These are phyloP conservation scores for Pseudolycoriella hygida DNA, from an alignment of 2,888 invertebrate species.

Conservation along the genomic window DNA sequence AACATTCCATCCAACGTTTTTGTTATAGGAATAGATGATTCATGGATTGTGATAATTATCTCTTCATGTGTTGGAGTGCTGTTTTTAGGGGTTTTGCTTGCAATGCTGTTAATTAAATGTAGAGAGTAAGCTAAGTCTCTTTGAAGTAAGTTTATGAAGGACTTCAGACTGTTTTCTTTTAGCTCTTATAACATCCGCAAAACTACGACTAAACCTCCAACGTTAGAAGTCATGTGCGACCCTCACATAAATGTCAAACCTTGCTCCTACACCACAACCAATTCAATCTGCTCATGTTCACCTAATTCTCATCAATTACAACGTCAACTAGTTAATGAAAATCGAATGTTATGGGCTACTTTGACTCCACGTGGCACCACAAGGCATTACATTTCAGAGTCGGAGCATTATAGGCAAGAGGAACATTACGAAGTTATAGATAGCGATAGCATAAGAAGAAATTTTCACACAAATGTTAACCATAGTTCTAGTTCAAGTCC, in stretches of 20 bases:
- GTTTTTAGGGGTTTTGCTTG: constrained; percentile 58
- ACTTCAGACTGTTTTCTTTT: neutral
- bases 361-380: constrained; percentile 65
- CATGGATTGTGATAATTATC: constrained; percentile 65
- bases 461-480: neutral
- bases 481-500: constrained; percentile 10
- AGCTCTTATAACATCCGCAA: neutral
- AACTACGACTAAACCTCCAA: constrained; percentile 30
- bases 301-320: constrained; percentile 29
- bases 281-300: constrained; percentile 35
- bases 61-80: constrained; percentile 66
- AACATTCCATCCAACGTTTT: neutral
- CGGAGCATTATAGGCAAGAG: constrained; percentile 25
- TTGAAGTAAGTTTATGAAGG: neutral
- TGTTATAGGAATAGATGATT: constrained; percentile 40
- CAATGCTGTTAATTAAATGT: constrained; percentile 62
- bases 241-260: constrained; percentile 20
- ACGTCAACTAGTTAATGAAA: constrained; percentile 38
- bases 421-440: constrained; percentile 58
- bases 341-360: constrained; percentile 65
- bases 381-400: constrained; percentile 52
- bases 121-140: constrained; percentile 42
- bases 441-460: constrained; percentile 3
- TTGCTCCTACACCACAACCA: constrained; percentile 30
- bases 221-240: constrained; percentile 37